Evolutionary conservation across 2,888 invertebrate species (phyloP).

Genomic region (Clitarchus hookeri): DNA sequence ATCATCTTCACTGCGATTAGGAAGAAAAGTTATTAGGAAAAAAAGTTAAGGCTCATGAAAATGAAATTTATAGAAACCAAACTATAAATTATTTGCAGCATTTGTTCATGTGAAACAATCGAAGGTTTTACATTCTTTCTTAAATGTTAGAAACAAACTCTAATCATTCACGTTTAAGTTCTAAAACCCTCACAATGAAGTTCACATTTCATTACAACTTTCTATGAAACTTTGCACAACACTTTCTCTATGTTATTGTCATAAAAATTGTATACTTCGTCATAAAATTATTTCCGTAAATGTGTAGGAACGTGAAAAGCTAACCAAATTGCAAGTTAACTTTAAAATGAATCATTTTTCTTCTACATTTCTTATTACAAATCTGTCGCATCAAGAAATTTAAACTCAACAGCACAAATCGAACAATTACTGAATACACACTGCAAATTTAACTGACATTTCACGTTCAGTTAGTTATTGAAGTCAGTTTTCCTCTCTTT

Average conservation of each 20-base stretch:
- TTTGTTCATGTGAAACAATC: not conserved
- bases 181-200: no score
- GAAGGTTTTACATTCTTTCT: not conserved
- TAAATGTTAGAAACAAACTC: no score
- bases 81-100: not conserved
- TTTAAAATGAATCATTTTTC: no score
- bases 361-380: not conserved
- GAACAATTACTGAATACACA: not conserved
- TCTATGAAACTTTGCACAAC: no score
- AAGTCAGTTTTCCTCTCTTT: not conserved
- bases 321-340: no score
- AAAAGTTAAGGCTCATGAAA: not conserved
- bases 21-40: not conserved
- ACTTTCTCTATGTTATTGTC: no score
- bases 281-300: no score
- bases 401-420: not conserved
- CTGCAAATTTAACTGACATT: not conserved
- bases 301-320: no score
- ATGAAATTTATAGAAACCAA: not conserved
- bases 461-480: not conserved
- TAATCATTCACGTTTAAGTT: no score
- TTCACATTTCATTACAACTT: no score
- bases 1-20: not conserved
- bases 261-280: no score
- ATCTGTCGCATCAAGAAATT: not conserved